Evolutionary conservation across 2,888 invertebrate species (phyloP), one percentile per base, ranked within the genome.

Genomic region (Meteorus colon): DNA sequence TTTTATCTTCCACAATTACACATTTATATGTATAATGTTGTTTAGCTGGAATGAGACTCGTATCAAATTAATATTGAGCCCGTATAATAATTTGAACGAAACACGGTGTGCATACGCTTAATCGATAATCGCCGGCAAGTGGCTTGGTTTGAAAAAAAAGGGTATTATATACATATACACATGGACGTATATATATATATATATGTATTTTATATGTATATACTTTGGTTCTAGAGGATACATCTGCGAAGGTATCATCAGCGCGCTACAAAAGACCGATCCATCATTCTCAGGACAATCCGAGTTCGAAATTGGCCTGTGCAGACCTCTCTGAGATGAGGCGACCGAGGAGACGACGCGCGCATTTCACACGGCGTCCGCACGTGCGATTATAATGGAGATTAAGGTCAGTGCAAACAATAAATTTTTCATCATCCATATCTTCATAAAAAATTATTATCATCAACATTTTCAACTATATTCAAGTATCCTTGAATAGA

Each of bases 101-200:
- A 45, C n/a, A 41, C 37, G 73, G 75, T 81, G 82, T 84, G 86
- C 85, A 86, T 82, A 85, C 83, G 83, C 82, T 86, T 83, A 85
- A 88, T 88, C 87, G 88, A 88, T 88, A 88, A 87, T 88, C 86
- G 86, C 83, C 82, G 85, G 85, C 86, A 87, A 87, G 87, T 87
- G 87, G 86, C 85, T 60, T 63, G 63, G 29, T 29, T 31, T 60
- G 73, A 80, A 83, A 85, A 86, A 12, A 41, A 41, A 41, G 84
- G 86, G 86, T 84, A 31, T 59, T 60, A 59, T 24, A 55, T 65
- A 34, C 37, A 24, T 63, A 72, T 70, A 72, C 48, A 48, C 45
- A 68, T 60, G 24, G 1, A 19, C 68, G 4, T 51, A 60, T 67
- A 37, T 16, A 51, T 63, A 31, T 41, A 31, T 51, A 71, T 66